These are phyloP conservation scores for Urocynchramus pylzowi DNA, from an alignment of 2,113 vertebrate species.

Conservation along the genomic window DNA sequence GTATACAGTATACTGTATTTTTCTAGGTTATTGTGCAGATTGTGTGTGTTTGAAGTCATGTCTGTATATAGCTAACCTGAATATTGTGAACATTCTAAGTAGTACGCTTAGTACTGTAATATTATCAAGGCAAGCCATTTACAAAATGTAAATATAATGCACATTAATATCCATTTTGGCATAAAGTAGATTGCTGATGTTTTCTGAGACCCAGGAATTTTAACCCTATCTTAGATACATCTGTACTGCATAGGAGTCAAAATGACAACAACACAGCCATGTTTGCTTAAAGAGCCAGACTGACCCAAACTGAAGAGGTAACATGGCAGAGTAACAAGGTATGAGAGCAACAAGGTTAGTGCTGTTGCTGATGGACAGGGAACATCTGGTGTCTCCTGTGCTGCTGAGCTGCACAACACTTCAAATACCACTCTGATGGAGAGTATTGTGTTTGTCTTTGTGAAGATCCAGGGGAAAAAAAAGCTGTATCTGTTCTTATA, in stretches of 20 bases:
- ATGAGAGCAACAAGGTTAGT: neutral
- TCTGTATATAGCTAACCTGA: neutral
- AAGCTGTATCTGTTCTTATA: neutral
- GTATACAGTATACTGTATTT: rapidly evolving
- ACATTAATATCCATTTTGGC: neutral
- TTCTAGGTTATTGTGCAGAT: neutral
- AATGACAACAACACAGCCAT: neutral
- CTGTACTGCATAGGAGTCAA: neutral
- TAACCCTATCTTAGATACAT: neutral
- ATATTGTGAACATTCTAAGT: neutral
- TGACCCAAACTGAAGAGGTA: neutral
- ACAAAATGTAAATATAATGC: neutral
- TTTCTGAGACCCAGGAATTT: neutral
- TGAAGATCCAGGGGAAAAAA: neutral
- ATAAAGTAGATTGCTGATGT: neutral
- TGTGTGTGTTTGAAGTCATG: neutral
- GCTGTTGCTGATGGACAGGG: neutral
- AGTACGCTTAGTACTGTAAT: rapidly evolving
- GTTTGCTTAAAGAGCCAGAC: neutral
- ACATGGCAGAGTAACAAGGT: rapidly evolving
- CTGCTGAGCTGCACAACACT: too few species aligned
- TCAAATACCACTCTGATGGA: neutral
- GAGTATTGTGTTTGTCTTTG: neutral
- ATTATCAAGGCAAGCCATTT: neutral
- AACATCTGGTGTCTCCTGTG: too few species aligned